Conservation (phyloP, 2,797 vertebrate genomes). For the Tapirus indicus region DNA sequence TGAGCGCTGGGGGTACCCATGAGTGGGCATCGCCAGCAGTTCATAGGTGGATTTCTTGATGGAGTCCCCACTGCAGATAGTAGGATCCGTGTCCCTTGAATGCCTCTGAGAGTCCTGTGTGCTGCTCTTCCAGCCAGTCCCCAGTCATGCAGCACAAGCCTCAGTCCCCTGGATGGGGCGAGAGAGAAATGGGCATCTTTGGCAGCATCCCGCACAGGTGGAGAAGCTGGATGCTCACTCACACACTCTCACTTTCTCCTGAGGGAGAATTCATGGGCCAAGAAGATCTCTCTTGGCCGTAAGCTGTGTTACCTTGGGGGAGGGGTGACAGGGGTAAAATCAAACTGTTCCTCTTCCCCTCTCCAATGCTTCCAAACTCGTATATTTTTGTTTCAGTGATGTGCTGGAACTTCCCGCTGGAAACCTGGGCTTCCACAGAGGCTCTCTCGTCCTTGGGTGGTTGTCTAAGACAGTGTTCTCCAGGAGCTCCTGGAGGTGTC, state of each 20-base stretch:
- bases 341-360: not conserved
- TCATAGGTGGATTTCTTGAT: not conserved
- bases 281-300: not conserved
- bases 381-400: not conserved
- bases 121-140: not conserved
- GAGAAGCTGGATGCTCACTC: no score
- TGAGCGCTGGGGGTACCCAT: not conserved
- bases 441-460: rapidly evolving
- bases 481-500: not conserved
- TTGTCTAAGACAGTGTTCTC: not conserved
- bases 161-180: no score
- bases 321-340: not conserved
- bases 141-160: no score
- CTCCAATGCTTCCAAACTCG: no score
- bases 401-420: not conserved
- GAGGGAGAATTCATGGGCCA: not conserved
- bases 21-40: not conserved
- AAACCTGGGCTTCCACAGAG: rapidly evolving
- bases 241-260: not conserved
- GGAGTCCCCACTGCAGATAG: not conserved
- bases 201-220: not conserved
- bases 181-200: not conserved
- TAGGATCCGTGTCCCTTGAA: not conserved
- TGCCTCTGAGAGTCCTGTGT: not conserved
- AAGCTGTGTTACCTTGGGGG: rapidly evolving